Conservation (phyloP, 2,888 invertebrate species). For the Microctonus hyperodae region DNA sequence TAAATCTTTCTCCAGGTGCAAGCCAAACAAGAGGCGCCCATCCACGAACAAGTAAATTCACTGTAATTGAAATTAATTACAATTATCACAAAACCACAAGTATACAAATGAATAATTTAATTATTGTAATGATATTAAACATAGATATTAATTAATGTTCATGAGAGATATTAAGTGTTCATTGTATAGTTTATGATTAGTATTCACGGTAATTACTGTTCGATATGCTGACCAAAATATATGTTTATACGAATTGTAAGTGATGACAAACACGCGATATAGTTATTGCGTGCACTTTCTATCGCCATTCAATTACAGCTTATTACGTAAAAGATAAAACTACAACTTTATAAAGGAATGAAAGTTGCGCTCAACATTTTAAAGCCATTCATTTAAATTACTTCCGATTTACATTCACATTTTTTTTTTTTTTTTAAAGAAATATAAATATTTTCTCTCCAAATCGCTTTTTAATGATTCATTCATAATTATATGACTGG, state of each 20-base stretch:
- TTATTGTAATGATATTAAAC: not conserved
- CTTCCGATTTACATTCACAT: slow-evolving; percentile 1
- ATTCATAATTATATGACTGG: not conserved
- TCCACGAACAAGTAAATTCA: slow-evolving; percentile 64
- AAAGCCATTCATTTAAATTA: not conserved
- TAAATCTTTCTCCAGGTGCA: slow-evolving; percentile 71
- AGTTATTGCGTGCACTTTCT: slow-evolving; percentile 38
- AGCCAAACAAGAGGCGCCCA: slow-evolving; percentile 76
- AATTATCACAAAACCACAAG: slow-evolving; percentile 2
- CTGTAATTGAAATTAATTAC: slow-evolving; percentile 39
- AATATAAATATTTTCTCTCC: not conserved
- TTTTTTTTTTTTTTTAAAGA: not conserved
- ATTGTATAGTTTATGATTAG: not conserved
- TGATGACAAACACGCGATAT: slow-evolving; percentile 27
- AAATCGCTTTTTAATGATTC: not conserved
- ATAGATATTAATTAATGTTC: not conserved
- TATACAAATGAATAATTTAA: not conserved
- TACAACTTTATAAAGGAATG: slow-evolving; percentile 24
- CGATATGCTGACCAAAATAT: not conserved
- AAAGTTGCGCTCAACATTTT: slow-evolving; percentile 10
- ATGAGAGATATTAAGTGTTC: not conserved
- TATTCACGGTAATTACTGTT: not conserved
- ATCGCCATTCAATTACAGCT: slow-evolving; percentile 39
- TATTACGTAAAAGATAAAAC: slow-evolving; percentile 31
- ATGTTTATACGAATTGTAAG: not conserved